Evolutionary conservation across 2,888 invertebrate species (phyloP), one percentile per base, ranked within the genome.

Genomic region (Drosophila macrothrix): DNA sequence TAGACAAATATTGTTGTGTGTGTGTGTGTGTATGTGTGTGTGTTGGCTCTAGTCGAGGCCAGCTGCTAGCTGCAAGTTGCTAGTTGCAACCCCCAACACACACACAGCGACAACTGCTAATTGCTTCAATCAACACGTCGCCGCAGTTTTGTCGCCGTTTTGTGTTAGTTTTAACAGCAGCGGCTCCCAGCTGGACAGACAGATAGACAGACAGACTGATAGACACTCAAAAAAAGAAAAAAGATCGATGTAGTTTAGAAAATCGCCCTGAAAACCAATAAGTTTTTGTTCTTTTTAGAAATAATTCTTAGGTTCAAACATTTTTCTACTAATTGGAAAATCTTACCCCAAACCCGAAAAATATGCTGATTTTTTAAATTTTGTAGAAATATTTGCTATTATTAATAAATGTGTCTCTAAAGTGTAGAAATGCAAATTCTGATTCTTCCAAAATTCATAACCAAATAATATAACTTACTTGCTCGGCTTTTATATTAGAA

Each of bases 121-220:
- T 91, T 91, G 92, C 90, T 86, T 88, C 92, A 88, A 91, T 91
- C 92, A 91, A 91, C 91, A 91, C 90, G 79, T 80, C 83, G 80
- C 49, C 76, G 63, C 69, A 82, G 70, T 71, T 86, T 85, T 76
- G 86, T 73, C 56, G 68, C 81, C 64, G 69, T 52, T 71, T 70
- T 67, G 7, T 78, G 78, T 73, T 76, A 41, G 41, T 61, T 76
- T 76, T 76, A 80, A 68, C 77, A 75, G 64, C 76, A 75, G 46
- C 29, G 58, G n/a, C 22, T 41, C 41, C 29, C 58, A 56, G 35
- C 76, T 60, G 58, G 54, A 63, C 55, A 41, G 50, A n/a, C 63
- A 33, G 56, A 12, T 3, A 41, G 54, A 29, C 49, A 31, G 37
- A 31, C 10, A 22, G 43, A n/a, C n/a, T n/a, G 43, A 43, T 14